These are phyloP conservation scores for Hippoglossus hippoglossus DNA, from an alignment of 2,797 vertebrate genomes.

Conservation along the genomic window DNA sequence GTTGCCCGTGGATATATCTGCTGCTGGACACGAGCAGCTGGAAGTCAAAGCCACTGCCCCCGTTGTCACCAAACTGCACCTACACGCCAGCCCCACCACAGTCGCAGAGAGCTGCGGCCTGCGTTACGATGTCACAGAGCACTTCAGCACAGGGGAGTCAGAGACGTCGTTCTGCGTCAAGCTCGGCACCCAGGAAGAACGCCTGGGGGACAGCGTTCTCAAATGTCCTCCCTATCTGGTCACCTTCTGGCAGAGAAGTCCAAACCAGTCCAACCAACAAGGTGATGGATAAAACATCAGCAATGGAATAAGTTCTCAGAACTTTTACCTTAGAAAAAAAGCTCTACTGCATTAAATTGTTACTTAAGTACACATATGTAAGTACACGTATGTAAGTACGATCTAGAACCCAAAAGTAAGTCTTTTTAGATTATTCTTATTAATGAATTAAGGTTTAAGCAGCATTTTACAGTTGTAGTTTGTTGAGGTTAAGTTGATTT, in stretches of 20 bases:
- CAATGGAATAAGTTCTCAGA: not conserved
- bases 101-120: slow-evolving; percentile 77
- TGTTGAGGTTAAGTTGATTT: not conserved
- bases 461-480: not conserved
- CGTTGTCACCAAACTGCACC: slow-evolving; percentile 13
- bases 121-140: slow-evolving; percentile 73
- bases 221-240: slow-evolving; percentile 80
- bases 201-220: slow-evolving; percentile 40
- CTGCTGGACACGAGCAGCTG: slow-evolving; percentile 35
- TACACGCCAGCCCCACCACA: slow-evolving; percentile 34
- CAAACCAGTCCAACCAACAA: slow-evolving; percentile 44
- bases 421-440: not conserved
- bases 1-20: slow-evolving; percentile 68
- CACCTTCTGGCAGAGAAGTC: slow-evolving; percentile 74
- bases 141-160: slow-evolving; percentile 40
- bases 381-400: not conserved
- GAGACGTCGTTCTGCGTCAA: slow-evolving; percentile 69
- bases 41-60: slow-evolving; percentile 56
- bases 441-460: not conserved
- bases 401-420: not conserved
- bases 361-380: no score
- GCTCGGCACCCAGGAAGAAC: slow-evolving; percentile 32
- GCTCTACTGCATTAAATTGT: no score
- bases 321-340: not conserved
- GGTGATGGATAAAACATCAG: slow-evolving; percentile 42